phyloP scores from a whole-genome alignment of 2,888 invertebrate genomes.

The Pomacea canaliculata region DNA sequence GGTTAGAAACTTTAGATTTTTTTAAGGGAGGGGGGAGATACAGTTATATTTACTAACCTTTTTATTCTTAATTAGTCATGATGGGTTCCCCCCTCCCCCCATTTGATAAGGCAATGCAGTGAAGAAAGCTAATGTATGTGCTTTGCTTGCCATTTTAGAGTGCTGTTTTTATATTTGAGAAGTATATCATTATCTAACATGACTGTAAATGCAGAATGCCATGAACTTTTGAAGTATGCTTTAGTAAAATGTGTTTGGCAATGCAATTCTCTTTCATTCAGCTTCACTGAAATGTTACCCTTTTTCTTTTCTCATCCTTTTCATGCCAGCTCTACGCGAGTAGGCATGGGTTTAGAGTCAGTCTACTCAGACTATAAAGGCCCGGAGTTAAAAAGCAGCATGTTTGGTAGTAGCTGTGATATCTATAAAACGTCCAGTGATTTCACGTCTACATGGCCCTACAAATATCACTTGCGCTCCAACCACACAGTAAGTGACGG shows the following conservation, averaged over 20 bases:
- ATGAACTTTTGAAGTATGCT: no score
- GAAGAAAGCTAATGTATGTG: no score
- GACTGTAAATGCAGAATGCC: no score
- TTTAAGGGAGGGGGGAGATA: not conserved
- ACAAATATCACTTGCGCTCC: slow-evolving; percentile 60
- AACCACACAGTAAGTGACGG: slow-evolving; percentile 49
- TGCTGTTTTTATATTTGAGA: no score
- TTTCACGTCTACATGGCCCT: slow-evolving; percentile 53
- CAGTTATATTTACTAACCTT: no score
- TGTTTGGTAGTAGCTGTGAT: slow-evolving; percentile 33
- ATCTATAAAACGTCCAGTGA: slow-evolving; percentile 37
- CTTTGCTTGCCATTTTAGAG: no score
- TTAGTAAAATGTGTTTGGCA: no score
- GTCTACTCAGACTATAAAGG: slow-evolving; percentile 47
- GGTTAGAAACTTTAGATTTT: not conserved
- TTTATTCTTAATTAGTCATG: no score
- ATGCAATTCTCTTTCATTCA: no score
- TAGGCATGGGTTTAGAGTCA: slow-evolving; percentile 41
- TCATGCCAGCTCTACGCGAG: slow-evolving; percentile 28
- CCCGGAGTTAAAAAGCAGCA: slow-evolving; percentile 51
- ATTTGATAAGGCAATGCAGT: no score
- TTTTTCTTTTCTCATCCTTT: not conserved
- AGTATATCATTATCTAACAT: no score
- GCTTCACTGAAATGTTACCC: not conserved
- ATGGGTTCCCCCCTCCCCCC: no score